Evolutionary conservation across 2,797 vertebrate species (phyloP), one percentile per base, ranked within the genome.

Genomic region (Jordanella pulchra): DNA sequence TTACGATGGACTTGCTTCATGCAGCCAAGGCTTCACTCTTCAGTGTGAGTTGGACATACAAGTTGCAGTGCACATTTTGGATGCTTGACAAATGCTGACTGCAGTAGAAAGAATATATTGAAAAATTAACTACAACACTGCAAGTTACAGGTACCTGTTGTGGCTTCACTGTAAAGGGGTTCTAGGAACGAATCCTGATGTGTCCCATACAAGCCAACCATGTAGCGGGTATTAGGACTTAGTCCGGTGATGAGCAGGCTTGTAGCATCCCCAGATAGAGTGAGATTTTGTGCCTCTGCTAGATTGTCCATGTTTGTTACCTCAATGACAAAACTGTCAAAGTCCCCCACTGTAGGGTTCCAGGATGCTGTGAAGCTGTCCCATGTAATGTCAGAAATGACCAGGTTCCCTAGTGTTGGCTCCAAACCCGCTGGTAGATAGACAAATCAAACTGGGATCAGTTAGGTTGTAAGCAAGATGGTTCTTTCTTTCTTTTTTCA

Each of bases 261-360:
- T 75, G 89, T 86, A 71, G 94, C 94, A 32, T 87, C 90, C 10
- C 96, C 96, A 0, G 94, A 95, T 53, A 98, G 90, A 0, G 95
- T 96, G 87, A 97, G 85, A 68, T 95, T 97, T 83, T 88, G 86
- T 73, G 77, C 81, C n/a, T 93, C 92, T 44, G 90, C 88, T 0
- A 93, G 82, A 58, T 89, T 89, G 67, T 95, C 95, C 72, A 93
- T 13, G 85, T 97, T 97, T 91, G 94, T 95, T 91, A 98, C 94
- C 93, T 97, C 95, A 87, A 98, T 84, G 86, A 97, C 88, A 96
- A 98, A 98, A 92, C 77, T 94, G 87, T 97, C 95, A 94, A 93
- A 99, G 65, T 91, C 92, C 76, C 93, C 93, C 0, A 90, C 93
- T 0, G 85, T 80, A 68, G 95, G 94, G 23, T 80, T 96, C 97